A percentile compares a stretch with the other conserved stretches of the same genome.
phyloP scores from a whole-genome alignment of 1,140 invertebrate genomes.

The Hycleus phaleratus region DNA sequence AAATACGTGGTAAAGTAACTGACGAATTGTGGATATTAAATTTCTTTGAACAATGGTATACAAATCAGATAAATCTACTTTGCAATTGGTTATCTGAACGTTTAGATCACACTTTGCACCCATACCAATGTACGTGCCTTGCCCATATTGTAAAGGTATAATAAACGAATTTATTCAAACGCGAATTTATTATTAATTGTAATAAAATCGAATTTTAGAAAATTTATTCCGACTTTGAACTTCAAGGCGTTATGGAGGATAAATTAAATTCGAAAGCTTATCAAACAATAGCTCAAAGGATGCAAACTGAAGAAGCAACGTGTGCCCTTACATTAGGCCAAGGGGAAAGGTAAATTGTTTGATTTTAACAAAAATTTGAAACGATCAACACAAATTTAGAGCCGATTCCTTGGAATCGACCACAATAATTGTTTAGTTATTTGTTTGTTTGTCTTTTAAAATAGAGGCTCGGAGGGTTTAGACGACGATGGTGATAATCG shows the following conservation, averaged over 20 bases:
- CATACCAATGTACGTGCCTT: constrained; percentile 94
- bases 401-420: too few species aligned
- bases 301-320: constrained; percentile 95
- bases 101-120: constrained; percentile 88
- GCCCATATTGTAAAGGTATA: constrained; percentile 91
- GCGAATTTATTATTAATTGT: neutral
- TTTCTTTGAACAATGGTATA: constrained; percentile 98
- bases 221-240: constrained; percentile 97
- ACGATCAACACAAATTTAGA: too few species aligned
- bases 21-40: constrained; percentile 97
- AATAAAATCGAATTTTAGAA: constrained; percentile 60
- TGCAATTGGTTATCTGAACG: constrained; percentile 93
- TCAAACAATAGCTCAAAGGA: constrained; percentile 83
- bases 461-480: constrained; percentile 47
- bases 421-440: too few species aligned
- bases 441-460: neutral
- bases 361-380: too few species aligned
- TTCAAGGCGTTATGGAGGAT: constrained; percentile 97
- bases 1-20: constrained; percentile 91
- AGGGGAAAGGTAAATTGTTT: constrained; percentile 47
- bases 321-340: constrained; percentile 80
- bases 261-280: constrained; percentile 96
- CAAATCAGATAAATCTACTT: constrained; percentile 86
- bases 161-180: neutral
- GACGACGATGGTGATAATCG: constrained; percentile 57